Evolutionary conservation across 2,797 vertebrate genomes (phyloP).

Genomic region (Aselliscus stoliczkanus): DNA sequence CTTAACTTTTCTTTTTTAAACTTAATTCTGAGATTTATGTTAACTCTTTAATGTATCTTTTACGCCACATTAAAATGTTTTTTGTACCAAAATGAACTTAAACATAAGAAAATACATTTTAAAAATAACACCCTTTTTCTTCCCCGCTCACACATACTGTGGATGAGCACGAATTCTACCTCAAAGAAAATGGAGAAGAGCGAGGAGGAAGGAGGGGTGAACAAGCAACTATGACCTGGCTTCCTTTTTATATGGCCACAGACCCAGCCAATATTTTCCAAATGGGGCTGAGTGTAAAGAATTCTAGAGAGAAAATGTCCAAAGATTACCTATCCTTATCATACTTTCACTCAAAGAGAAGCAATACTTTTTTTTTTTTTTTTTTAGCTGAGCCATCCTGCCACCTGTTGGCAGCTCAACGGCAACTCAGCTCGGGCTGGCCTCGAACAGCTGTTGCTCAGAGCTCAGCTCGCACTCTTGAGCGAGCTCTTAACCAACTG

Average conservation of each 20-base stretch:
- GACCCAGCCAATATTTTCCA: background rate
- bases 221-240: background rate
- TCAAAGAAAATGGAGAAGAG: background rate
- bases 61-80: background rate
- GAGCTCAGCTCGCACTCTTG: no score
- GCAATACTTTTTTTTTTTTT: background rate
- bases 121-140: background rate
- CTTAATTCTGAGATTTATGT: background rate
- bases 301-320: background rate
- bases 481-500: no score
- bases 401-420: no score
- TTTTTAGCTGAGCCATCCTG: no score
- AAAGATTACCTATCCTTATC: background rate
- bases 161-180: background rate
- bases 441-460: no score
- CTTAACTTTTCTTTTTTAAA: background rate
- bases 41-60: background rate
- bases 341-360: background rate
- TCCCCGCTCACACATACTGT: background rate
- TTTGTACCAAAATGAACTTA: conserved; percentile 2
- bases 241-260: background rate
- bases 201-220: rapidly evolving
- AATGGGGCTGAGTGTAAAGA: background rate
- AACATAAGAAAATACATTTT: background rate
- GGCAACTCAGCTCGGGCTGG: no score